A percentile compares a stretch with the other conserved stretches of the same genome.
Evolutionary conservation across 2,888 invertebrate species (phyloP).

Genomic region (Aphrophora alni): DNA sequence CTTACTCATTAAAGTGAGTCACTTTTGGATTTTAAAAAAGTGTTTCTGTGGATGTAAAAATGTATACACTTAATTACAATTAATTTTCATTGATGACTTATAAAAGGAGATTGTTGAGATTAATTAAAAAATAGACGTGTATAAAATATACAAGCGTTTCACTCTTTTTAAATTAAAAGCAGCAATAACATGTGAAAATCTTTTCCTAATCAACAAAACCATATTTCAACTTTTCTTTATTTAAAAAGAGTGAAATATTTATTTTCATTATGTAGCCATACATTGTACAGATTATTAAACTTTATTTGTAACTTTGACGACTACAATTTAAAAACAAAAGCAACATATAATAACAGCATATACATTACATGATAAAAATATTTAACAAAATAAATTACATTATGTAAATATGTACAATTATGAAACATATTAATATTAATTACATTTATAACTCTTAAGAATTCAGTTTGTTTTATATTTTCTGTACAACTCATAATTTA

Average conservation of each 20-base stretch:
- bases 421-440: not conserved
- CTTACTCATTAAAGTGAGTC: too few species aligned
- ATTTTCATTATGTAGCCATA: not conserved
- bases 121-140: too few species aligned
- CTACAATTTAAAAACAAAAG: not conserved
- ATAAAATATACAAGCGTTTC: not conserved
- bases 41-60: too few species aligned
- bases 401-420: not conserved
- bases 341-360: conserved; percentile 2
- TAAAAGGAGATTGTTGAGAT: not conserved
- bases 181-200: too few species aligned
- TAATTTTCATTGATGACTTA: too few species aligned
- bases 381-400: conserved; percentile 2
- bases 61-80: too few species aligned
- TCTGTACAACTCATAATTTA: too few species aligned
- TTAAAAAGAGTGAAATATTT: not conserved
- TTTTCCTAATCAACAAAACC: too few species aligned
- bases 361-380: not conserved
- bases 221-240: not conserved
- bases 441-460: too few species aligned
- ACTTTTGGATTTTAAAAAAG: too few species aligned
- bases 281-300: not conserved
- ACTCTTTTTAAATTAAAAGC: not conserved
- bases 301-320: not conserved
- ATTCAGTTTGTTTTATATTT: too few species aligned